These are phyloP conservation scores for Channa maculata DNA, from an alignment of 2,113 vertebrate genomes.

Conservation along the genomic window DNA sequence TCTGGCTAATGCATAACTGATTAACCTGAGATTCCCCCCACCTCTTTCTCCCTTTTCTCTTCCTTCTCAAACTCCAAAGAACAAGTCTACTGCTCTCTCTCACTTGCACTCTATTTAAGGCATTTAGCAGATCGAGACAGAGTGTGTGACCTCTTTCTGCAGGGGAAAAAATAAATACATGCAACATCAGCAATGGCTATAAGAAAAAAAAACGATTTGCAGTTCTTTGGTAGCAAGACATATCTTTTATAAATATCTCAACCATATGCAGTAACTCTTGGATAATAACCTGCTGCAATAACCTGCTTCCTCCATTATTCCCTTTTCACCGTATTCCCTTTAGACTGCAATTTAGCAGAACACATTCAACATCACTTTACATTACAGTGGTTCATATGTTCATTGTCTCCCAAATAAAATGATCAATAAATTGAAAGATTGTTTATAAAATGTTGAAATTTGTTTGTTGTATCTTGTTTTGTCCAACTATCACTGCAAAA, in stretches of 20 bases:
- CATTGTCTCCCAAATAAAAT: too few relatives aligned
- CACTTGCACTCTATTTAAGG: conserved; percentile 34
- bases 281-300: background rate
- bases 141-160: conserved; percentile 11
- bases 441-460: too few relatives aligned
- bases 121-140: conserved; percentile 16
- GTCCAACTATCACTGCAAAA: background rate
- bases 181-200: conserved; percentile 35
- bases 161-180: background rate
- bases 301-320: too few relatives aligned
- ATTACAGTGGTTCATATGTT: background rate
- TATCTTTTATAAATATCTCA: background rate
- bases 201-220: background rate
- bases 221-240: conserved; percentile 1
- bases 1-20: conserved; percentile 15
- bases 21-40: background rate
- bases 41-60: background rate
- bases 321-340: too few relatives aligned
- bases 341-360: background rate
- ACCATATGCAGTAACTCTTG: background rate
- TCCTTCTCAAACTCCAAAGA: conserved; percentile 3
- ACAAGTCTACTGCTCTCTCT: background rate
- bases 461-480: too few relatives aligned
- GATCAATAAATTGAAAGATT: too few relatives aligned
- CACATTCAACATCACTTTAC: background rate